phyloP scores from a whole-genome alignment of 1,140 invertebrate genomes.

The Drosophila prosaltans region DNA sequence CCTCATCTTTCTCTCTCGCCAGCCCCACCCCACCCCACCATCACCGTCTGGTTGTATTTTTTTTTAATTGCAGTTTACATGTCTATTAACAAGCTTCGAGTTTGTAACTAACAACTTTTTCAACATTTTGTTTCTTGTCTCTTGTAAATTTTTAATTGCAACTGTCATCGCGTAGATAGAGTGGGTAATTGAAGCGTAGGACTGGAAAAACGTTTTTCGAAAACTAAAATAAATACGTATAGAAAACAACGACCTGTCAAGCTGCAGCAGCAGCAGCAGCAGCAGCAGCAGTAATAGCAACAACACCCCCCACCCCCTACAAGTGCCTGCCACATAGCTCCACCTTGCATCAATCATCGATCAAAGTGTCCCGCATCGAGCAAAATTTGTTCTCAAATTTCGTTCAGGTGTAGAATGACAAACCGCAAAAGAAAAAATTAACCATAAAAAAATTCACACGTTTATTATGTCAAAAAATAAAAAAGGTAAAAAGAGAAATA shows the following conservation, averaged over 20 bases:
- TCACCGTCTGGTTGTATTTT: neutral
- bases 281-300: too few species aligned
- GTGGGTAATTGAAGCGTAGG: slow-evolving; percentile 47
- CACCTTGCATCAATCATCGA: slow-evolving; percentile 32
- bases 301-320: neutral
- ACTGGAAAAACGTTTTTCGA: slow-evolving; percentile 20
- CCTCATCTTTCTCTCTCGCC: slow-evolving; percentile 13
- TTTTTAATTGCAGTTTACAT: slow-evolving; percentile 80
- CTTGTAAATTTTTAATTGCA: slow-evolving; percentile 44
- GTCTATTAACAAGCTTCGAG: slow-evolving; percentile 69
- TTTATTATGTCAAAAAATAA: slow-evolving; percentile 21
- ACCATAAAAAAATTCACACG: slow-evolving; percentile 56
- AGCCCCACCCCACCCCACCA: neutral
- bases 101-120: slow-evolving; percentile 26
- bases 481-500: neutral
- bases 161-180: slow-evolving; percentile 54
- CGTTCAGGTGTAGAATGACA: slow-evolving; percentile 17
- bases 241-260: slow-evolving; percentile 38
- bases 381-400: slow-evolving; percentile 45
- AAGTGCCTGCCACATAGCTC: neutral
- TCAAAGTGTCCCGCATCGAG: slow-evolving; percentile 49
- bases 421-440: slow-evolving; percentile 50
- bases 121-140: slow-evolving; percentile 28
- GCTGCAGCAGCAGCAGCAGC: neutral
- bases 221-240: neutral